Evolutionary conservation across 2,797 vertebrate genomes (phyloP).

Genomic region (Gymnothorax reevesii): DNA sequence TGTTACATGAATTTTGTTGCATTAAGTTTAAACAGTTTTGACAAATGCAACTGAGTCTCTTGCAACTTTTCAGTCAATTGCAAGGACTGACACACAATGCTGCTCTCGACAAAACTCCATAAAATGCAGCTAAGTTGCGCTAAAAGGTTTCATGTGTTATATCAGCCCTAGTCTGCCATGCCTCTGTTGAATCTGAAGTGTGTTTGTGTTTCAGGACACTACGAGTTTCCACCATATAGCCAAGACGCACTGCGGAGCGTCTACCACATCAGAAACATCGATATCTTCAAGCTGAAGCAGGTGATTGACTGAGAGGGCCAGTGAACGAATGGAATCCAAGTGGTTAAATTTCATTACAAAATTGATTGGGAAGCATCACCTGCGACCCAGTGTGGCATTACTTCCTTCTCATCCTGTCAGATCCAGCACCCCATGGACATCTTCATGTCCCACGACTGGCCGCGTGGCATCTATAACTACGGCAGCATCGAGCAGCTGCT

Average conservation of each 20-base stretch:
- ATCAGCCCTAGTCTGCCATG: too few species aligned
- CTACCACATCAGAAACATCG: constrained; percentile 93
- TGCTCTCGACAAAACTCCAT: too few species aligned
- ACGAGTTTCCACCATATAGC: constrained; percentile 92
- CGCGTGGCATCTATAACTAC: constrained; percentile 90
- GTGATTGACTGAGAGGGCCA: constrained; percentile 63
- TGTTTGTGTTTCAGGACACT: constrained; percentile 78
- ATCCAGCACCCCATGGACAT: constrained; percentile 88
- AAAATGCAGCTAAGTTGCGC: too few species aligned
- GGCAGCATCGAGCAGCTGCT: constrained; percentile 87
- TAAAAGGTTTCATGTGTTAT: too few species aligned
- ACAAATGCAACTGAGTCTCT: too few species aligned
- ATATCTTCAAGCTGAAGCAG: constrained; percentile 97
- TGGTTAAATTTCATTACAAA: neutral
- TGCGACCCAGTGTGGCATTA: neutral
- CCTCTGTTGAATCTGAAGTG: neutral
- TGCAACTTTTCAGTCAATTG: too few species aligned
- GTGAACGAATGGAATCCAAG: neutral
- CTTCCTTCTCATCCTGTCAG: constrained; percentile 58
- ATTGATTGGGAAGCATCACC: neutral
- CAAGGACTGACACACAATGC: too few species aligned
- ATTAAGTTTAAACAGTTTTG: too few species aligned
- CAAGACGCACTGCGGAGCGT: constrained; percentile 88
- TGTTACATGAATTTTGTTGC: too few species aligned
- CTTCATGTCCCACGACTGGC: constrained; percentile 97